Conservation (phyloP, 2,888 invertebrate genomes). For the Rhaphigaster nebulosa region DNA sequence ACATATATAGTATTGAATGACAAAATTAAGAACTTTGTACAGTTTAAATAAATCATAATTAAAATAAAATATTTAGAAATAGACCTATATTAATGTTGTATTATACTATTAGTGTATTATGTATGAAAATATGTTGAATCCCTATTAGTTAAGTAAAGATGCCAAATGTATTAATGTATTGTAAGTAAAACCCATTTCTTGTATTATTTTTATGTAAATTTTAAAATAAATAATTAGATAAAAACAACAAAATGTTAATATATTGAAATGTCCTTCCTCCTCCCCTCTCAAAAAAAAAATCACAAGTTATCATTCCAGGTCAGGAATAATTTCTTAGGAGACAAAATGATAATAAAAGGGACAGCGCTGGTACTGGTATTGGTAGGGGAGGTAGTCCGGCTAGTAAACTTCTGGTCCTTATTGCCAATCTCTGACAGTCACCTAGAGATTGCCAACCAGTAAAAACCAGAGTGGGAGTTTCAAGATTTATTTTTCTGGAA, state of each 20-base stretch:
- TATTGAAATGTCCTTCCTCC: not conserved
- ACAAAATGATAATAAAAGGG: not conserved
- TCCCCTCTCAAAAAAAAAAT: not conserved
- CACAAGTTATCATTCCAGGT: too few species aligned
- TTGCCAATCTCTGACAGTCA: too few species aligned
- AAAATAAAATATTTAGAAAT: not conserved
- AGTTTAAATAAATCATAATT: not conserved
- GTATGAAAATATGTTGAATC: slow-evolving; percentile 29
- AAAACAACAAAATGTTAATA: not conserved
- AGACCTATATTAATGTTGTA: not conserved
- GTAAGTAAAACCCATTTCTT: slow-evolving; percentile 2
- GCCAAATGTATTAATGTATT: slow-evolving; percentile 45
- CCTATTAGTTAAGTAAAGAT: slow-evolving; percentile 37
- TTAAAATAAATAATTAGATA: not conserved
- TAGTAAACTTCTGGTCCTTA: too few species aligned
- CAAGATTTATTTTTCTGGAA: too few species aligned
- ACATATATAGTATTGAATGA: not conserved
- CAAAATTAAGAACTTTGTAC: not conserved
- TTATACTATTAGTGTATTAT: not conserved
- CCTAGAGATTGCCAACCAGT: too few species aligned
- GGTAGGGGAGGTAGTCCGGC: too few species aligned
- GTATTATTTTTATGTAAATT: slow-evolving; percentile 39
- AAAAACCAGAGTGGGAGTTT: too few species aligned
- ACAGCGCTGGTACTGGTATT: too few species aligned
- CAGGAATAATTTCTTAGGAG: not conserved